Conservation (phyloP, 64 coral and sea anemone genomes). For the Montipora efflorescens region DNA sequence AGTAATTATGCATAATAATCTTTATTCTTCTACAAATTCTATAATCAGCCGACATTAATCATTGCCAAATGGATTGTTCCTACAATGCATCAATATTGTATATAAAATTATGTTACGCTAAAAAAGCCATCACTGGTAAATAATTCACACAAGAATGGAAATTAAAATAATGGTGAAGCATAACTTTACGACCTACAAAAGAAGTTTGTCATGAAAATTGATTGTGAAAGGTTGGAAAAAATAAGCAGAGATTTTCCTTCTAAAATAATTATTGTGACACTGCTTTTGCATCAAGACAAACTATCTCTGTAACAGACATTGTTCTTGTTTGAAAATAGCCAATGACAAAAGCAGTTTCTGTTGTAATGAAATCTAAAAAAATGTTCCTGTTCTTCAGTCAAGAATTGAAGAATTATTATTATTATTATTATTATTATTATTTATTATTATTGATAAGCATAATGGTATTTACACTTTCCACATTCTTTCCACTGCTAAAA, state of each 20-base stretch:
- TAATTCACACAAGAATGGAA: too few relatives aligned
- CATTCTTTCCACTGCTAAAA: not conserved
- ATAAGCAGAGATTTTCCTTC: too few relatives aligned
- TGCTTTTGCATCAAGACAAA: too few relatives aligned
- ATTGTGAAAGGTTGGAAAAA: too few relatives aligned
- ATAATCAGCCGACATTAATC: not conserved
- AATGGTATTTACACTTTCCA: not conserved
- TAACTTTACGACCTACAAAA: too few relatives aligned
- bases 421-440: too few relatives aligned
- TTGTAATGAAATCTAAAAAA: not conserved
- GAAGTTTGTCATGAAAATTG: too few relatives aligned
- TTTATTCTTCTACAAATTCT: not conserved
- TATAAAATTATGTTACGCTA: not conserved
- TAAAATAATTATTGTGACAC: too few relatives aligned
- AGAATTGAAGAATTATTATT: too few relatives aligned
- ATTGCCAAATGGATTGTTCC: not conserved
- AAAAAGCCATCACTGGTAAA: not conserved
- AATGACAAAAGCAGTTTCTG: not conserved
- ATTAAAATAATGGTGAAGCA: too few relatives aligned
- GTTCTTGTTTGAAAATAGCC: not conserved
- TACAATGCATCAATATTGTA: not conserved
- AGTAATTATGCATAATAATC: not conserved
- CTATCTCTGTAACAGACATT: too few relatives aligned
- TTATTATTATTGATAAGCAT: not conserved
- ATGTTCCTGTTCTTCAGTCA: not conserved